A percentile compares a stretch with the other conserved stretches of the same genome.
These are phyloP conservation scores for Melierax canorus DNA, from an alignment of 2,113 vertebrate genomes.

Conservation along the genomic window DNA sequence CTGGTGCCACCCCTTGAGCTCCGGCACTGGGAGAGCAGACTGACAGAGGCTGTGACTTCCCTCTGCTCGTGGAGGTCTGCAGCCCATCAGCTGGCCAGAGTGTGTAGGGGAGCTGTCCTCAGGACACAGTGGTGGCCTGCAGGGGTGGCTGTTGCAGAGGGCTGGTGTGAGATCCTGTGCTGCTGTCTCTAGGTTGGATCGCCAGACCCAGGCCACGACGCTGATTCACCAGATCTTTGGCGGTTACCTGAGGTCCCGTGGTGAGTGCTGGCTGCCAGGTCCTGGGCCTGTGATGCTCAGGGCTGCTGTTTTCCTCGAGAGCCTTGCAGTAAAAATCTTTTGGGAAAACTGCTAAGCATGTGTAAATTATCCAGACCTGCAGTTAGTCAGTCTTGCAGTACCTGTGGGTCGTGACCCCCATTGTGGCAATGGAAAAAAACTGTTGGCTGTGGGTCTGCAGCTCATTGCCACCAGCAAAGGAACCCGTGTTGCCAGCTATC, in stretches of 20 bases:
- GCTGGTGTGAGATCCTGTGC: accelerated
- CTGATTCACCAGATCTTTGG: conserved; percentile 96
- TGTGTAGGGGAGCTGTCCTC: accelerated
- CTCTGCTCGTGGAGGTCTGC: neutral
- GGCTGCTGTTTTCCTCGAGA: neutral
- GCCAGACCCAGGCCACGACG: conserved; percentile 92
- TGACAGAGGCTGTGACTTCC: accelerated
- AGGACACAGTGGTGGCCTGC: accelerated
- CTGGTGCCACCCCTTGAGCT: neutral
- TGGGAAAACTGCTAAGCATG: accelerated
- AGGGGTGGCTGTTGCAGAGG: neutral
- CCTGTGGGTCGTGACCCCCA: neutral
- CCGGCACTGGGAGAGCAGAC: neutral
- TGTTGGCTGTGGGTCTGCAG: neutral
- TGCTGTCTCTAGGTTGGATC: conserved; percentile 80
- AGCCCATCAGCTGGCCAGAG: accelerated
- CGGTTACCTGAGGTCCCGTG: conserved; percentile 92
- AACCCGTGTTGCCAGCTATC: accelerated
- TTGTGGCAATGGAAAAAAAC: neutral
- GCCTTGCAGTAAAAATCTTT: neutral
- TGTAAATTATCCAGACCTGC: neutral
- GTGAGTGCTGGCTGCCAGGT: conserved; percentile 57
- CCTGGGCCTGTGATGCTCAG: neutral
- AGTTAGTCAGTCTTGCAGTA: neutral
- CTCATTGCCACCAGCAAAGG: neutral